Evolutionary conservation across 2,113 vertebrate species (phyloP).

Genomic region (Scopus umbretta): DNA sequence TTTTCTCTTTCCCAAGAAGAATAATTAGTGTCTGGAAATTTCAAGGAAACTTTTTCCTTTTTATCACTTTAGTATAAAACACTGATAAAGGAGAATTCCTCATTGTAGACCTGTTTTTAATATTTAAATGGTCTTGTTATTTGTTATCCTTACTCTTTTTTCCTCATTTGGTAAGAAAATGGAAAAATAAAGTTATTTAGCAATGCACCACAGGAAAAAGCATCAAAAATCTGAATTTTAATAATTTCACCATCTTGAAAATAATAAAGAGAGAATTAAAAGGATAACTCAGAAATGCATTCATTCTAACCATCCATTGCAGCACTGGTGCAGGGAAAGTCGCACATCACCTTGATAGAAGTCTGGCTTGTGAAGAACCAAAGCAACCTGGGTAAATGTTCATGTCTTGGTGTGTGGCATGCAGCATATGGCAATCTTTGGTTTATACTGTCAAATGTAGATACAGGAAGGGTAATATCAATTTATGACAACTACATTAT

Average conservation of each 20-base stretch:
- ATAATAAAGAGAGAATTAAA: not conserved
- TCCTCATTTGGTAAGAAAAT: not conserved
- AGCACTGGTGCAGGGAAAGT: not conserved
- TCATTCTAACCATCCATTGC: not conserved
- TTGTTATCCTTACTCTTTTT: not conserved
- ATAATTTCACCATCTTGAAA: not conserved
- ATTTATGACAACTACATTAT: constrained; percentile 44
- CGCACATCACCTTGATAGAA: not conserved
- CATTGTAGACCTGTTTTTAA: not conserved
- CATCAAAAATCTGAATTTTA: not conserved
- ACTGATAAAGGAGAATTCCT: not conserved
- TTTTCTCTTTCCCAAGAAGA: not conserved
- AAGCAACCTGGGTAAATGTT: not conserved
- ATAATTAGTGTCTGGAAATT: not conserved
- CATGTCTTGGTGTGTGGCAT: not conserved
- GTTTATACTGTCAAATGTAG: not conserved
- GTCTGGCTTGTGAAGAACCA: not conserved
- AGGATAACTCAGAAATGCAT: not conserved
- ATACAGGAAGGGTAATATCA: constrained; percentile 10
- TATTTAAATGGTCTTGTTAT: not conserved
- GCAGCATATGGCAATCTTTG: constrained; percentile 2
- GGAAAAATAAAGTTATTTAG: not conserved
- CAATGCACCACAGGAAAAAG: not conserved
- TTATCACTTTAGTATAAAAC: not conserved
- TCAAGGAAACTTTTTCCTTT: not conserved